phyloP scores from a whole-genome alignment of 2,888 invertebrate genomes.

The Melinopterus prodromus region DNA sequence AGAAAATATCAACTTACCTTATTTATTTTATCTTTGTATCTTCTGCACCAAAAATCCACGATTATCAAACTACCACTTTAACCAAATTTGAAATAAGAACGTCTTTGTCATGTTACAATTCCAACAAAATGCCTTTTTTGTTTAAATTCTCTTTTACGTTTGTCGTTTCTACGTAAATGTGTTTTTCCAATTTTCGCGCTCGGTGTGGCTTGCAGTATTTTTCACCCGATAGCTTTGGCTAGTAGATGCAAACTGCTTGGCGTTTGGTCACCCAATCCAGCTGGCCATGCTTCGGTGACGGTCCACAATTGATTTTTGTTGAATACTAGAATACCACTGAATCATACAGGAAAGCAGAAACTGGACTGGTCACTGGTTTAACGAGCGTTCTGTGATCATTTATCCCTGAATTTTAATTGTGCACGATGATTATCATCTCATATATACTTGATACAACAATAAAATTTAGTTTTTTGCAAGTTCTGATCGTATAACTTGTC shows the following conservation, averaged over 20 bases:
- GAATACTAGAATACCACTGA: not conserved
- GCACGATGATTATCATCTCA: not conserved
- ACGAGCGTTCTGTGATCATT: not conserved
- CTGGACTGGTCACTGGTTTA: not conserved
- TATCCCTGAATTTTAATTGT: not conserved
- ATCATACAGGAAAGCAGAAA: not conserved
- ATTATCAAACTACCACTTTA: no score
- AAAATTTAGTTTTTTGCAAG: not conserved
- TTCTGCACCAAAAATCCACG: no score
- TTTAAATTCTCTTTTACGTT: not conserved
- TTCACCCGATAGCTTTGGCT: not conserved
- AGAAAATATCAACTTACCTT: no score
- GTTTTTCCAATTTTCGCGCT: not conserved
- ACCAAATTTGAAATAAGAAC: no score
- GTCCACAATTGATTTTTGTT: slow-evolving; percentile 37
- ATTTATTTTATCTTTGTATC: no score
- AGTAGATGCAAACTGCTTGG: not conserved
- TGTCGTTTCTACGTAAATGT: not conserved
- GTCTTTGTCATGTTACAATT: no score
- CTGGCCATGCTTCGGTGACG: slow-evolving; percentile 32
- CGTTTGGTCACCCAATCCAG: not conserved
- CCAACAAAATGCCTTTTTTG: no score
- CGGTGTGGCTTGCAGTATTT: not conserved
- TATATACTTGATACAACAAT: not conserved
- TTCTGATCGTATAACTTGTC: not conserved